Evolutionary conservation across 2,113 vertebrate species (phyloP), one percentile per base, ranked within the genome.

Genomic region (Ranitomeya imitator): DNA sequence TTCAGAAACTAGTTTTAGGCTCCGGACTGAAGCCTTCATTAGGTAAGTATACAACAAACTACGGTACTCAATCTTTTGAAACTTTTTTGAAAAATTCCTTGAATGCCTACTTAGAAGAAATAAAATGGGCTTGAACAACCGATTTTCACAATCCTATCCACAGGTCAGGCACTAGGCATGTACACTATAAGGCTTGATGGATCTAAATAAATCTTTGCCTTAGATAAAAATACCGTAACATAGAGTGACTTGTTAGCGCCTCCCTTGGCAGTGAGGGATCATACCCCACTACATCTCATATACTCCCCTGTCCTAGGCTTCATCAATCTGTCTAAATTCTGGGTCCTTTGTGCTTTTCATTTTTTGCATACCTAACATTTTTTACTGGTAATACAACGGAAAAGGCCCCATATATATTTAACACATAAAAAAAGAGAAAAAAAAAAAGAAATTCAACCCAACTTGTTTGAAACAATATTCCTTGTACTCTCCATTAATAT

Each of bases 401-500:
- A 57, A 3, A 81, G 55, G 26, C 26, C 14, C 59, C 79, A 59
- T 31, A 61, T 23, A 61, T 61, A 31, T 81, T 61, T 37, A 85
- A 85, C 16, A 55, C 21, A 0, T 57, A 55, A 12, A n/a, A 9
- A 2, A 84, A 6, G n/a, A 21, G 61, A 26, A 4, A 71, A 1
- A 71, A 18, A 76, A 19, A 74, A 71, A 84, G 55, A 21, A 71
- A 69, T 21, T 54, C 0, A 51, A 73, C 11, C 65, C 21, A 71
- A 85, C 65, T 86, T 61, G 73, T 23, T 63, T 78, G 19, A 51
- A 86, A 78, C 73, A 61, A 86, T 52, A 78, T 76, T 61, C 55
- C n/a, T 31, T 23, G 18, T 14, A 31, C 59, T 78, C 31, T 19
- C 85, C 73, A 86, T 86, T 78, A 86, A 86, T 86, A 63, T 86